phyloP scores from a whole-genome alignment of 2,888 invertebrate species.

The Euzetes globulus region DNA sequence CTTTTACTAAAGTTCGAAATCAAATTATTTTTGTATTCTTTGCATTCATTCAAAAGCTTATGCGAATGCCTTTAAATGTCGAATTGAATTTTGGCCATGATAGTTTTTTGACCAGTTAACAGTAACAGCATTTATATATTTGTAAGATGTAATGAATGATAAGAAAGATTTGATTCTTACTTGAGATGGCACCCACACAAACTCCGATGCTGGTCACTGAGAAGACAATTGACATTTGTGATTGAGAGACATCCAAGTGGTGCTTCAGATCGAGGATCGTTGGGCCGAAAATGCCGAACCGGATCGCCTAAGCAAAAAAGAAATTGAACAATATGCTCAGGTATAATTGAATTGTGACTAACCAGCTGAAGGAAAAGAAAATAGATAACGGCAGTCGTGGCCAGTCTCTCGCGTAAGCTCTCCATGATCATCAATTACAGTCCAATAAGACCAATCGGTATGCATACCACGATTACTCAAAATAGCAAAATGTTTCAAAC shows the following conservation, averaged over 20 bases:
- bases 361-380: slow-evolving; percentile 35
- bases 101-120: too few relatives aligned
- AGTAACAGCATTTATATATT: too few relatives aligned
- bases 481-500: background rate
- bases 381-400: slow-evolving; percentile 29
- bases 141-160: background rate
- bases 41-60: too few relatives aligned
- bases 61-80: too few relatives aligned
- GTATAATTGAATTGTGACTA: background rate
- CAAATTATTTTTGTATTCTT: too few relatives aligned
- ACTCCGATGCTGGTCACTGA: slow-evolving; percentile 23
- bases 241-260: slow-evolving; percentile 18
- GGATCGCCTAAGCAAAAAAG: slow-evolving; percentile 10
- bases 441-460: slow-evolving; percentile 28
- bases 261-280: slow-evolving; percentile 27
- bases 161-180: background rate
- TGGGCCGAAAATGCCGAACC: slow-evolving; percentile 31
- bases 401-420: slow-evolving; percentile 17
- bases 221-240: slow-evolving; percentile 24
- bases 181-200: slow-evolving; percentile 25
- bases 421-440: slow-evolving; percentile 31
- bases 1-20: background rate
- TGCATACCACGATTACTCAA: slow-evolving; percentile 29
- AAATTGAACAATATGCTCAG: background rate
- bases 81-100: too few relatives aligned